A percentile compares a stretch with the other conserved stretches of the same genome.
These are phyloP conservation scores for Vespertilio murinus DNA, from an alignment of 2,797 vertebrate species.

Conservation along the genomic window DNA sequence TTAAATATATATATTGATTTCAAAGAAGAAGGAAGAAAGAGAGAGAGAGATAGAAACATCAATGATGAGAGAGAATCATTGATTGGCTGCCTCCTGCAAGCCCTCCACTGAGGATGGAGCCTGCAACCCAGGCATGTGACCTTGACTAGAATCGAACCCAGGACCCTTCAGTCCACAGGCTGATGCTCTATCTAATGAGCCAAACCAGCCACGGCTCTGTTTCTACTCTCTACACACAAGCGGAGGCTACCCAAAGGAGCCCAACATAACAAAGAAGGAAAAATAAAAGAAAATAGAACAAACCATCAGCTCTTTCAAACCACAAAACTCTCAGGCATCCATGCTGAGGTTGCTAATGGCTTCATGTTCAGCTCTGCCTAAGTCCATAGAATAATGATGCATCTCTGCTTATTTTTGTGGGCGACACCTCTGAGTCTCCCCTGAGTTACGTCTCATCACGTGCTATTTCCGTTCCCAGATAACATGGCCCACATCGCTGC, in stretches of 20 bases:
- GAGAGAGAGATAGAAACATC: too few relatives aligned
- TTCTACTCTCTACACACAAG: not conserved
- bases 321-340: not conserved
- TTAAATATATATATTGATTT: too few relatives aligned
- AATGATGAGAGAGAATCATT: too few relatives aligned
- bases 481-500: not conserved
- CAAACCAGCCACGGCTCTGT: not conserved
- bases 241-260: not conserved
- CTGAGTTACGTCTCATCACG: not conserved
- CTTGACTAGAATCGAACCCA: too few relatives aligned
- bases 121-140: too few relatives aligned
- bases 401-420: not conserved
- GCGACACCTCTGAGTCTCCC: not conserved
- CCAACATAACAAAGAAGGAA: not conserved
- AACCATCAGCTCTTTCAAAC: not conserved
- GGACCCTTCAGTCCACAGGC: too few relatives aligned
- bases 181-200: too few relatives aligned
- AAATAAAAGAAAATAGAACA: not conserved
- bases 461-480: not conserved
- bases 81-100: too few relatives aligned
- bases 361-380: not conserved
- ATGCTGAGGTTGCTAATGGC: not conserved
- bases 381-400: not conserved
- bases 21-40: too few relatives aligned
- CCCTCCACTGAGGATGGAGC: too few relatives aligned